Percentiles rank a stretch among this genome's conserved stretches.
These are phyloP conservation scores for Anabas testudineus DNA, from an alignment of 2,797 vertebrate species.

Conservation along the genomic window DNA sequence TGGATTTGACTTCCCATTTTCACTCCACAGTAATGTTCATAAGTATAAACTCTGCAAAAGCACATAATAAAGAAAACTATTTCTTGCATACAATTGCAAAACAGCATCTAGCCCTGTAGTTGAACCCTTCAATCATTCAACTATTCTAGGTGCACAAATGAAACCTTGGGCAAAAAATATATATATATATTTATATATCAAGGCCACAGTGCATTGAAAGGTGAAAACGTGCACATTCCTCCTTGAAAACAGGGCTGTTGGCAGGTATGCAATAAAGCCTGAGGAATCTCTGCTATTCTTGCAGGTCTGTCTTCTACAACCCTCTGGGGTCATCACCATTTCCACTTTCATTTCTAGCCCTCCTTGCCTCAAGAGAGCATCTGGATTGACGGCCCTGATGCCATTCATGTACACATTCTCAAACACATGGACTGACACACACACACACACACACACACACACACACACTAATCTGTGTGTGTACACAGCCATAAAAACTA, in stretches of 20 bases:
- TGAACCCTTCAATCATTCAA: constrained; percentile 9
- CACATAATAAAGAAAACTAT: not conserved
- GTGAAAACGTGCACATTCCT: constrained; percentile 20
- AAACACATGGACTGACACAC: not conserved
- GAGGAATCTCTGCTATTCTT: constrained; percentile 60
- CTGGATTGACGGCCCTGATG: constrained; percentile 31
- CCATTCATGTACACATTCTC: constrained; percentile 19
- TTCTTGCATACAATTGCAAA: constrained; percentile 10
- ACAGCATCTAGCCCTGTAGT: not conserved
- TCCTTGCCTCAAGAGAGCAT: constrained; percentile 30
- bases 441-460: not conserved
- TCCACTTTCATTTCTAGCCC: constrained; percentile 57
- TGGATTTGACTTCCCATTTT: not conserved
- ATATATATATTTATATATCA: too few relatives aligned
- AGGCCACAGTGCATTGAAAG: constrained; percentile 8
- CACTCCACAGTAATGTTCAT: not conserved
- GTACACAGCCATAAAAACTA: constrained; percentile 17
- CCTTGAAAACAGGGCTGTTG: constrained; percentile 45
- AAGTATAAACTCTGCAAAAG: not conserved
- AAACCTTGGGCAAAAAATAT: constrained; percentile 20
- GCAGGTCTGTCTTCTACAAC: constrained; percentile 58
- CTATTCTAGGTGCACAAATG: constrained; percentile 2
- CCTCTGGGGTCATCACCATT: constrained; percentile 60
- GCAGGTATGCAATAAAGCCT: constrained; percentile 61
- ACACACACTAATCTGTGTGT: constrained; percentile 27